A percentile compares a stretch with the other conserved stretches of the same genome.
Conservation (phyloP, 1,140 invertebrate species). For the Matsumurasca onukii region DNA sequence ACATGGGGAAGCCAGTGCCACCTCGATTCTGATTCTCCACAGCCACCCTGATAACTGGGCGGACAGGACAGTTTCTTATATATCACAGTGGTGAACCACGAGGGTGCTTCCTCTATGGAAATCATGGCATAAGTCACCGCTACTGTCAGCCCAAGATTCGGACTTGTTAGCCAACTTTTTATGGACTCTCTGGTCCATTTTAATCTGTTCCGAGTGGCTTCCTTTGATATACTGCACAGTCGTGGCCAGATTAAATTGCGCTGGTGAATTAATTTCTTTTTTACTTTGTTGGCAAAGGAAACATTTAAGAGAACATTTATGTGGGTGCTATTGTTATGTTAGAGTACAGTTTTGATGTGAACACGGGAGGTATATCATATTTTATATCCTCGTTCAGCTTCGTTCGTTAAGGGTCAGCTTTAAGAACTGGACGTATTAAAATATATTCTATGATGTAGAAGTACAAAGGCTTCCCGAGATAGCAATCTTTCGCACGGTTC, state of each 20-base stretch:
- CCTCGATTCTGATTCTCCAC: neutral
- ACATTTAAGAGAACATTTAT: too few species aligned
- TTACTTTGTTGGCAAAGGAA: too few species aligned
- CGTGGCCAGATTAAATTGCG: neutral
- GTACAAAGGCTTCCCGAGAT: too few species aligned
- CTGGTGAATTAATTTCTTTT: too few species aligned
- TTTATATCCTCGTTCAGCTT: too few species aligned
- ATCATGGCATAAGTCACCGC: slow-evolving; percentile 4
- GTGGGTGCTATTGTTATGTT: too few species aligned
- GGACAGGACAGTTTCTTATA: neutral
- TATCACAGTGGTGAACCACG: neutral
- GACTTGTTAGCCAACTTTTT: slow-evolving; percentile 5
- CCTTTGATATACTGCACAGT: neutral
- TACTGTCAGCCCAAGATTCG: neutral
- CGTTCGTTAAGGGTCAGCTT: too few species aligned
- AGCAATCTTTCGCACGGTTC: too few species aligned
- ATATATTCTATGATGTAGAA: too few species aligned
- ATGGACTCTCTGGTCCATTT: neutral
- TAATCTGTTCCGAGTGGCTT: neutral
- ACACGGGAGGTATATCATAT: too few species aligned
- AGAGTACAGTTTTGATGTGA: too few species aligned
- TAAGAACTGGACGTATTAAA: too few species aligned
- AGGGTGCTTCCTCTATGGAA: neutral
- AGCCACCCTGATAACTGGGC: neutral
- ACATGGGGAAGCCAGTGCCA: neutral